Conservation (phyloP, 2,113 vertebrate genomes). For the Patagioenas fasciata region DNA sequence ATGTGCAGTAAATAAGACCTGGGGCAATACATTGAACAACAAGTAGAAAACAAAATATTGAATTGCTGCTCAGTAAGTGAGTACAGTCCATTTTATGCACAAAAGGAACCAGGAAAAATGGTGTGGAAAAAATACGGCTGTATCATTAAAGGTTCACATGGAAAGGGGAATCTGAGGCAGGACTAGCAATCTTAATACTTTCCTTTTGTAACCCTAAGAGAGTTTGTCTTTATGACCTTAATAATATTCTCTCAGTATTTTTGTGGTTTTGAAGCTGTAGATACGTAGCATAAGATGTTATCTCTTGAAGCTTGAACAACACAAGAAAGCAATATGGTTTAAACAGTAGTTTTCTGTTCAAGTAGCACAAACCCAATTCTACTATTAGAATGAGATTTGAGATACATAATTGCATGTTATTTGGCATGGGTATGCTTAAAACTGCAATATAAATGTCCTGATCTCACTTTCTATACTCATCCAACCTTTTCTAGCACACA, state of each 20-base stretch:
- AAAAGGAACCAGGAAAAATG: neutral
- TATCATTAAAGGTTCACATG: neutral
- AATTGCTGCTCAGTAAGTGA: neutral
- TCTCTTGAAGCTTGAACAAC: neutral
- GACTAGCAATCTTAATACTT: neutral
- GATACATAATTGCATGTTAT: neutral
- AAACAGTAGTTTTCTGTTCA: neutral
- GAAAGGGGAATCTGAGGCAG: neutral
- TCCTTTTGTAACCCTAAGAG: neutral
- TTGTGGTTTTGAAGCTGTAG: neutral
- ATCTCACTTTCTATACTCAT: neutral
- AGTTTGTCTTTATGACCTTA: neutral
- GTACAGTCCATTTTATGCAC: neutral
- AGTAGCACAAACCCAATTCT: neutral
- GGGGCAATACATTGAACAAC: neutral
- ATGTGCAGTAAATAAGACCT: slow-evolving; percentile 28
- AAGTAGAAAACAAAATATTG: neutral
- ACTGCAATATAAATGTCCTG: neutral
- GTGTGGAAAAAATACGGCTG: neutral
- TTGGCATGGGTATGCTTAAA: neutral
- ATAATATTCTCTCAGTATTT: neutral
- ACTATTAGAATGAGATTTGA: neutral
- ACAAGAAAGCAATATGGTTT: neutral
- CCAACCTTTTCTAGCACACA: neutral
- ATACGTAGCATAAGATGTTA: neutral